These are phyloP conservation scores for Echinops telfairi DNA, from an alignment of 2,113 vertebrate species.

Conservation along the genomic window DNA sequence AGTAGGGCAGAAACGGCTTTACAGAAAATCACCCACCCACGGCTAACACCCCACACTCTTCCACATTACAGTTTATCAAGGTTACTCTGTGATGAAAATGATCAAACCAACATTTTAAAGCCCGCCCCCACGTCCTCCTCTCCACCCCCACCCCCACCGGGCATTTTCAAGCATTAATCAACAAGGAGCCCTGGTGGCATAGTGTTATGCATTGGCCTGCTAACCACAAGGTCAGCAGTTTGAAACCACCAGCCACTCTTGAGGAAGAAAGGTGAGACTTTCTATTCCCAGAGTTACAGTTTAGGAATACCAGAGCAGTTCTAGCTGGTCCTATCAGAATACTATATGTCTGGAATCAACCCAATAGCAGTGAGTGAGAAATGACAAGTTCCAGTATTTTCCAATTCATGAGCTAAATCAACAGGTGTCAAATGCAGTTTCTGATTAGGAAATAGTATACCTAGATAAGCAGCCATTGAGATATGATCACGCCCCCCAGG, in stretches of 20 bases:
- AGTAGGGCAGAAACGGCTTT: not conserved
- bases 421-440: not conserved
- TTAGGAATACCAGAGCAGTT: too few relatives aligned
- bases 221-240: too few relatives aligned
- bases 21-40: not conserved
- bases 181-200: too few relatives aligned
- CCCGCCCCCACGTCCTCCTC: not conserved
- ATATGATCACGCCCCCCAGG: not conserved
- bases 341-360: too few relatives aligned
- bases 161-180: constrained; percentile 25
- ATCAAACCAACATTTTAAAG: not conserved
- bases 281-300: too few relatives aligned
- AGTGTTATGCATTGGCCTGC: too few relatives aligned
- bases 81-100: not conserved
- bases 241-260: too few relatives aligned
- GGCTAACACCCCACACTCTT: not conserved
- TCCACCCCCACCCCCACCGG: not conserved
- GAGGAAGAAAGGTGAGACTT: too few relatives aligned
- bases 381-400: not conserved
- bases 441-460: not conserved
- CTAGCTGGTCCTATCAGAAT: too few relatives aligned
- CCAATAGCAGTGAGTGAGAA: too few relatives aligned
- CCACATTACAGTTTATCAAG: not conserved
- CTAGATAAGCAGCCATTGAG: not conserved
- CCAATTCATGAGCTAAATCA: constrained; percentile 16